Percentiles rank a stretch among this genome's conserved stretches.
These are phyloP conservation scores for Atta cephalotes DNA, from an alignment of 1,140 invertebrate species.

Conservation along the genomic window DNA sequence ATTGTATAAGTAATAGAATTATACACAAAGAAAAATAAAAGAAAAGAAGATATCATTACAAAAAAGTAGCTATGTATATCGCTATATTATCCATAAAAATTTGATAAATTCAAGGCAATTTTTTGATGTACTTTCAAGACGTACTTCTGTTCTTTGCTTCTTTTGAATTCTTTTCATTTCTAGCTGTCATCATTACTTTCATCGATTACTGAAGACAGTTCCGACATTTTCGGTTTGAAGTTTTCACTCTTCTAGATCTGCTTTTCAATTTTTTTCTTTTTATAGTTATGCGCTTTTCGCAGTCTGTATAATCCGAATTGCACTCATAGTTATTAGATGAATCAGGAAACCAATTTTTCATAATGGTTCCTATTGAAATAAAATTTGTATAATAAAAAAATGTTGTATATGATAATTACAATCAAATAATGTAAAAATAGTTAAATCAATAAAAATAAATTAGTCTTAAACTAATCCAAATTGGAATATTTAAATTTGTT, in stretches of 20 bases:
- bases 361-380: not conserved
- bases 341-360: not conserved
- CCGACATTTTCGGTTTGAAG: no score
- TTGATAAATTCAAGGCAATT: not conserved
- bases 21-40: not conserved
- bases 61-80: not conserved
- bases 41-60: not conserved
- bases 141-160: not conserved
- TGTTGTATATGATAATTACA: not conserved
- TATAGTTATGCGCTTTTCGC: not conserved
- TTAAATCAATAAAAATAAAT: conserved; percentile 2
- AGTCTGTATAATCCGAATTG: not conserved
- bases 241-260: not conserved
- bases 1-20: not conserved
- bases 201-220: not conserved
- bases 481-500: not conserved
- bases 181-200: not conserved
- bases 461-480: not conserved
- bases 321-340: not conserved
- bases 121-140: not conserved
- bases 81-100: not conserved
- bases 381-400: not conserved
- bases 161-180: not conserved
- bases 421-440: not conserved
- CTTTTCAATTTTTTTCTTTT: not conserved